Conservation (phyloP, 2,888 invertebrate species). For the Tubulanus polymorphus region DNA sequence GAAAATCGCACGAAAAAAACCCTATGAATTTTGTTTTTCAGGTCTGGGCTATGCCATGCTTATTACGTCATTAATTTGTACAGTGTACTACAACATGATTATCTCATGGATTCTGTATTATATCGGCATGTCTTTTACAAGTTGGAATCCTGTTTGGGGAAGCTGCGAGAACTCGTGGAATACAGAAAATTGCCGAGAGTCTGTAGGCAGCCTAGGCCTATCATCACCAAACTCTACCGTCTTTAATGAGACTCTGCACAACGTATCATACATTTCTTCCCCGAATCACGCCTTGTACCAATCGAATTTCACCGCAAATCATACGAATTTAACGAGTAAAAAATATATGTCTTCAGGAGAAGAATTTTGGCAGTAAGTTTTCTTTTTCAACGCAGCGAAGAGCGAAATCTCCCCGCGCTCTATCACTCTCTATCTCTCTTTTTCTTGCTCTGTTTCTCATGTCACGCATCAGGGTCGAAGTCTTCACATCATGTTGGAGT, state of each 20-base stretch:
- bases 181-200: not conserved
- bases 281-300: not conserved
- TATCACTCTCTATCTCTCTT: too few species aligned
- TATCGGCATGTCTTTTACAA: conserved; percentile 26
- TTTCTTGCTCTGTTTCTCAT: too few species aligned
- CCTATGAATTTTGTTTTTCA: conserved; percentile 10
- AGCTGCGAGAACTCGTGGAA: not conserved
- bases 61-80: conserved; percentile 28
- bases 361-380: conserved; percentile 4
- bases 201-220: not conserved
- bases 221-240: not conserved
- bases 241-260: too few species aligned
- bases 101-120: conserved; percentile 33
- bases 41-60: conserved; percentile 35
- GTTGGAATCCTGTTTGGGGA: not conserved
- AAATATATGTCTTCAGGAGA: not conserved
- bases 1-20: not conserved
- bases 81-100: conserved; percentile 32
- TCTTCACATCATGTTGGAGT: too few species aligned
- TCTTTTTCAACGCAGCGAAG: too few species aligned
- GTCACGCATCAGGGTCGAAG: too few species aligned
- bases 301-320: not conserved
- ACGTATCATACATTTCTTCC: too few species aligned
- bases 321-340: not conserved
- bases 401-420: too few species aligned